A percentile compares a stretch with the other conserved stretches of the same genome.
phyloP scores from a whole-genome alignment of 2,888 invertebrate genomes.

The Macrophya annulata region DNA sequence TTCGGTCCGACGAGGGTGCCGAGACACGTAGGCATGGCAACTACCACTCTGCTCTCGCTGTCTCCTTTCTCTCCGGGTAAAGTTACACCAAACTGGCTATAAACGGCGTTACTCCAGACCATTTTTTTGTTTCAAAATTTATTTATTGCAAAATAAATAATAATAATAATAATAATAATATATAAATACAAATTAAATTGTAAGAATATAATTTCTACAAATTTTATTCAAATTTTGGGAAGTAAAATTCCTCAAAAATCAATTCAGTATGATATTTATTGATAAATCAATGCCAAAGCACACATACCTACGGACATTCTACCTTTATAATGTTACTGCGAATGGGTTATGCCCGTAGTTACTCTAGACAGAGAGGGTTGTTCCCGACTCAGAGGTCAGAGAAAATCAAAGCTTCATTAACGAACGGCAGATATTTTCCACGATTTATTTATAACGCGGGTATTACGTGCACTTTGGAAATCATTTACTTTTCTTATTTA shows the following conservation, averaged over 20 bases:
- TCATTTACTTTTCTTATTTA: not conserved
- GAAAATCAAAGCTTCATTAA: constrained; percentile 15
- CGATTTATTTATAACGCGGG: not conserved
- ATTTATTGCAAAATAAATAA: not conserved
- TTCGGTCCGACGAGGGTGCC: constrained; percentile 59
- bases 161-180: too few species aligned
- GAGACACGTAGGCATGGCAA: constrained; percentile 74
- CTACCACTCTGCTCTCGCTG: constrained; percentile 65
- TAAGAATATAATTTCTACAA: not conserved
- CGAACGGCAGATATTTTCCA: not conserved
- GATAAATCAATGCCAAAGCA: not conserved
- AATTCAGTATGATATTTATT: not conserved
- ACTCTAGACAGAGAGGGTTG: constrained; percentile 27
- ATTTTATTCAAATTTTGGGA: too few species aligned
- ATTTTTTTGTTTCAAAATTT: not conserved
- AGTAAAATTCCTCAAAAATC: too few species aligned
- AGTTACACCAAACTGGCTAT: constrained; percentile 29
- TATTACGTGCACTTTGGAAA: not conserved
- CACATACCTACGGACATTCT: not conserved
- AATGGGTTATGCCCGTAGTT: not conserved
- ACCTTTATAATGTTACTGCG: constrained; percentile 12
- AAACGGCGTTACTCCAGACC: not conserved
- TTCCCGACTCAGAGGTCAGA: constrained; percentile 11
- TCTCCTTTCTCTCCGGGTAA: not conserved
- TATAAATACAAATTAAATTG: not conserved